phyloP scores from a whole-genome alignment of 2,888 invertebrate genomes.

The Lomographa bimaculata region DNA sequence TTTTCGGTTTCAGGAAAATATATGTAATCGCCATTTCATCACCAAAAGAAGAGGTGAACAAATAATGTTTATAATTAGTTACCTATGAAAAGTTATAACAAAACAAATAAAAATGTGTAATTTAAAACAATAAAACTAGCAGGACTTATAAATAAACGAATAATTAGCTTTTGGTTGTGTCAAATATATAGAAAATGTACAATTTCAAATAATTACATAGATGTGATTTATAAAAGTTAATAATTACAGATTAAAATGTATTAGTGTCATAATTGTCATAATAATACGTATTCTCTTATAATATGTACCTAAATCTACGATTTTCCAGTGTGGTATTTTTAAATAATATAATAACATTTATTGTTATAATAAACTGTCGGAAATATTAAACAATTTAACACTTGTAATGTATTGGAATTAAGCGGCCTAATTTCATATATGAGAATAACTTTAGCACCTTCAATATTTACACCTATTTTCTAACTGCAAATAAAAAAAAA shows the following conservation, averaged over 20 bases:
- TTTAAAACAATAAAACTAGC: slow-evolving; percentile 16
- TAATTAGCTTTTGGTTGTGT: slow-evolving; percentile 35
- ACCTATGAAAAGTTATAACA: slow-evolving; percentile 24
- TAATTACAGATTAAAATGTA: slow-evolving; percentile 13
- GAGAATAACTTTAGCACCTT: too few relatives aligned
- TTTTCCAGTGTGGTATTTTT: slow-evolving; percentile 19
- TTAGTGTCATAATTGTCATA: slow-evolving; percentile 4
- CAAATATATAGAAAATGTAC: slow-evolving; percentile 26
- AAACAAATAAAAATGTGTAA: slow-evolving; percentile 20
- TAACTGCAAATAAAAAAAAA: too few relatives aligned
- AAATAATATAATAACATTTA: slow-evolving; percentile 2
- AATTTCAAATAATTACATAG: slow-evolving; percentile 25
- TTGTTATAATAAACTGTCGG: slow-evolving; percentile 3
- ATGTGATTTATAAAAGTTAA: slow-evolving; percentile 12
- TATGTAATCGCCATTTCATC: slow-evolving; percentile 60
- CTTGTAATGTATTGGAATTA: slow-evolving; percentile 2
- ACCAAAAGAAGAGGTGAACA: slow-evolving; percentile 45
- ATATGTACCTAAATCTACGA: slow-evolving; percentile 10
- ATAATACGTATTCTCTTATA: slow-evolving; percentile 7
- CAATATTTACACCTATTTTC: too few relatives aligned
- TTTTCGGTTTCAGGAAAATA: slow-evolving; percentile 70
- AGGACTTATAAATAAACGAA: slow-evolving; percentile 18
- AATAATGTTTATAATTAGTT: slow-evolving; percentile 33
- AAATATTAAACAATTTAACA: slow-evolving; percentile 14
- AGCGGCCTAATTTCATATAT: slow-evolving; percentile 15